Percentiles rank a stretch among this genome's conserved stretches.
These are phyloP conservation scores for Pseudomyrmex flavicornis DNA, from an alignment of 1,140 invertebrate genomes.

Conservation along the genomic window DNA sequence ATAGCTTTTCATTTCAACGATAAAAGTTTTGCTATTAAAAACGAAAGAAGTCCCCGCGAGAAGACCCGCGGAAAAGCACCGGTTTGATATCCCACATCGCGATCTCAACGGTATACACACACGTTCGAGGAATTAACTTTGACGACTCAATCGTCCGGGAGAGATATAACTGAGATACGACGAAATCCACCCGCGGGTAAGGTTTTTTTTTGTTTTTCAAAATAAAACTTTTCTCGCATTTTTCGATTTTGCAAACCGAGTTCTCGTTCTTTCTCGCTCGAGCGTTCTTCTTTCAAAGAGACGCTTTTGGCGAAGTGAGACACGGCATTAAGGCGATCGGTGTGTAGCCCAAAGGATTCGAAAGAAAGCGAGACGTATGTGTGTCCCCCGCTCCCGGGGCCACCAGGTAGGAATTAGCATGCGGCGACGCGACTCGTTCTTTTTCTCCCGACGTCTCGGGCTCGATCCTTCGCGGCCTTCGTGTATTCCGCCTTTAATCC, in stretches of 20 bases:
- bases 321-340: slow-evolving; percentile 33
- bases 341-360: slow-evolving; percentile 15
- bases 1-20: slow-evolving; percentile 27
- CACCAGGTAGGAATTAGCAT: slow-evolving; percentile 81
- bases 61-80: slow-evolving; percentile 3
- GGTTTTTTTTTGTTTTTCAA: too few species aligned
- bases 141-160: slow-evolving; percentile 16
- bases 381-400: background rate
- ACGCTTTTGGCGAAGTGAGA: background rate
- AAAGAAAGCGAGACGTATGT: slow-evolving; percentile 56
- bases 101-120: too few species aligned
- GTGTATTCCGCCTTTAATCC: slow-evolving; percentile 81
- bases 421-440: slow-evolving; percentile 72
- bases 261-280: background rate
- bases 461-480: slow-evolving; percentile 66
- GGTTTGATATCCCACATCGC: background rate
- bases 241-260: too few species aligned
- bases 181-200: too few species aligned
- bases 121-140: slow-evolving; percentile 29
- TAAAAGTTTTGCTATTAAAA: slow-evolving; percentile 43
- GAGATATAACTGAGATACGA: background rate
- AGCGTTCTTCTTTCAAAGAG: background rate
- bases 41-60: background rate
- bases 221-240: too few species aligned
- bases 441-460: slow-evolving; percentile 62